Evolutionary conservation across 35 echinoderm and acorn worm genomes (phyloP).

Genomic region (Heliocidaris tuberculata): DNA sequence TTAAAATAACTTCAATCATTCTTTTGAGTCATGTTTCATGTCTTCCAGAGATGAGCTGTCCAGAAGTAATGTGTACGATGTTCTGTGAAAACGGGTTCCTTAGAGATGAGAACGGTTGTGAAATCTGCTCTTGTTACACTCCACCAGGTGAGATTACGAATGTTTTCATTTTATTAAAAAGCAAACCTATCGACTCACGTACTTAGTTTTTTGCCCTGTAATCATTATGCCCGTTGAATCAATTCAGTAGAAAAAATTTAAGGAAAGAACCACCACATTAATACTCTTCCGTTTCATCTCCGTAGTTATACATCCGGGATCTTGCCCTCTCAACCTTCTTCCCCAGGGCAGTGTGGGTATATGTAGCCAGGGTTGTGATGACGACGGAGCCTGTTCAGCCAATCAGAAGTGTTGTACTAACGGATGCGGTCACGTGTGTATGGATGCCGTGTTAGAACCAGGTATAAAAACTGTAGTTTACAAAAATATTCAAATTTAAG

Average conservation of each 20-base stretch:
- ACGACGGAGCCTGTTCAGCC: constrained; percentile 37
- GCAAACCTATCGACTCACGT: too few relatives aligned
- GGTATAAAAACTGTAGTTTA: neutral
- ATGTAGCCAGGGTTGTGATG: constrained; percentile 38
- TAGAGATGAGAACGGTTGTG: constrained; percentile 50
- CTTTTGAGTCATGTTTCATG: too few relatives aligned
- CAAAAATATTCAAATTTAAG: neutral
- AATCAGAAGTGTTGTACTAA: constrained; percentile 88
- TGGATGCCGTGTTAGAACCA: neutral
- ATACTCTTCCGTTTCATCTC: neutral
- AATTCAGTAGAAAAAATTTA: too few relatives aligned
- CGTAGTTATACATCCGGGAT: neutral
- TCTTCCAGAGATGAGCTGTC: neutral
- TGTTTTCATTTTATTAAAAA: neutral
- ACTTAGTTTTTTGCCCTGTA: too few relatives aligned
- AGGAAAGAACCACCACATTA: too few relatives aligned
- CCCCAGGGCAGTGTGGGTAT: neutral
- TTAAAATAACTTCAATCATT: too few relatives aligned
- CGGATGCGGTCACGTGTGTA: constrained; percentile 75
- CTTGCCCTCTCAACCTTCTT: neutral
- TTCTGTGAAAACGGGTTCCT: constrained; percentile 65
- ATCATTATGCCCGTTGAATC: too few relatives aligned
- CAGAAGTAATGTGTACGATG: constrained; percentile 54
- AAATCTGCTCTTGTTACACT: constrained; percentile 55
- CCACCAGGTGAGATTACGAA: constrained; percentile 18